Conservation (phyloP, 2,888 invertebrate genomes). For the Dendrolimus pini region DNA sequence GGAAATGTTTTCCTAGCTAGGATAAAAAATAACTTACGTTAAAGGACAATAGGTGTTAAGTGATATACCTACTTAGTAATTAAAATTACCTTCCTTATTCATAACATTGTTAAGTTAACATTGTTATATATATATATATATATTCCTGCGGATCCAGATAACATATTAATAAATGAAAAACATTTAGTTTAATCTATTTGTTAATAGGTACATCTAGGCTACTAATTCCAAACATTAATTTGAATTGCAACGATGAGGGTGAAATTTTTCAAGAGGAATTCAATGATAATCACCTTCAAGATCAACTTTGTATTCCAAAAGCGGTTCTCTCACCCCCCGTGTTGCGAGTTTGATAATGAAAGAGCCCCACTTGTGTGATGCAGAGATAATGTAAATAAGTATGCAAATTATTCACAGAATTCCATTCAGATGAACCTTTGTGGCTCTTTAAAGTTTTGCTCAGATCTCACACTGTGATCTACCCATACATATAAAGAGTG, state of each 20-base stretch:
- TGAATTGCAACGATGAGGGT: conserved; percentile 50
- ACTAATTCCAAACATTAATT: conserved; percentile 24
- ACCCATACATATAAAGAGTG: conserved; percentile 29
- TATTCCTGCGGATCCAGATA: no score
- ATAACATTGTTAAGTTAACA: no score
- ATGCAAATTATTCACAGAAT: conserved; percentile 72
- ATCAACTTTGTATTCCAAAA: conserved; percentile 63
- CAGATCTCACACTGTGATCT: conserved; percentile 45
- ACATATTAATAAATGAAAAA: no score
- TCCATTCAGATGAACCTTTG: conserved; percentile 72
- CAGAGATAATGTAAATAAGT: conserved; percentile 76
- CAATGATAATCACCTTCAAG: conserved; percentile 63
- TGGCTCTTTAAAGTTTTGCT: conserved; percentile 64
- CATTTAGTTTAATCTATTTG: no score
- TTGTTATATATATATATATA: no score
- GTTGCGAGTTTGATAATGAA: conserved; percentile 73
- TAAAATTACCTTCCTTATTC: no score
- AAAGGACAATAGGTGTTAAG: no score
- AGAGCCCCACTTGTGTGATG: conserved; percentile 71
- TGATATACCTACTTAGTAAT: no score
- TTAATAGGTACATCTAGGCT: no score
- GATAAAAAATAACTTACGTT: no score
- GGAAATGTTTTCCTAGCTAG: no score
- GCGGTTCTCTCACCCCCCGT: conserved; percentile 45
- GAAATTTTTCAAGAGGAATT: conserved; percentile 56